Evolutionary conservation across 1,140 invertebrate genomes (phyloP).

Genomic region (Drosophila neocordata): DNA sequence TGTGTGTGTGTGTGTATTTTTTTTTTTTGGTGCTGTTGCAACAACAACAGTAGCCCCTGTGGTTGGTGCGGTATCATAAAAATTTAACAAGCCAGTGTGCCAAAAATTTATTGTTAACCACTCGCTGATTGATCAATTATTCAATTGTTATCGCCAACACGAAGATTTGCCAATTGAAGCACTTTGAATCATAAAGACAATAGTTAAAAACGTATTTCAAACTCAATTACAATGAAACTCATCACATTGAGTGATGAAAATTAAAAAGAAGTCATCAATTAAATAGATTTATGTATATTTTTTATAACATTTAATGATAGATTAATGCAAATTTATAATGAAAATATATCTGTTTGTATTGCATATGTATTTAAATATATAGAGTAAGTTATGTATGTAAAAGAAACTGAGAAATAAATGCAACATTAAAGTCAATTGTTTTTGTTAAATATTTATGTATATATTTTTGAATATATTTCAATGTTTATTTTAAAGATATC

Average conservation of each 20-base stretch:
- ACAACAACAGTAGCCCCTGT: neutral
- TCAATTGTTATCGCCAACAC: conserved; percentile 46
- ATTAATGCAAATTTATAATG: neutral
- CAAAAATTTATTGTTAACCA: conserved; percentile 60
- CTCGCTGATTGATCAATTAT: conserved; percentile 66
- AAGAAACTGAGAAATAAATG: neutral
- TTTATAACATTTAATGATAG: neutral
- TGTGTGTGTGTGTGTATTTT: neutral
- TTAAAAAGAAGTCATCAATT: neutral
- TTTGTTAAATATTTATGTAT: neutral
- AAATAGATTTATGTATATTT: neutral
- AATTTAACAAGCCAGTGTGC: conserved; percentile 55
- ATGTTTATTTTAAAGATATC: neutral
- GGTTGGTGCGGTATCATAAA: conserved; percentile 33
- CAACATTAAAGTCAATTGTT: neutral
- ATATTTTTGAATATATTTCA: too few species aligned
- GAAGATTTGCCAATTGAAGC: conserved; percentile 33
- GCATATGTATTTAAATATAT: too few species aligned
- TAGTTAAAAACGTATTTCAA: conserved; percentile 15
- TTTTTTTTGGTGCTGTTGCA: neutral
- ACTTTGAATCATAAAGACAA: conserved; percentile 15
- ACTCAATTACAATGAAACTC: conserved; percentile 39
- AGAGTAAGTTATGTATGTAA: neutral
- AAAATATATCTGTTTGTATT: neutral
- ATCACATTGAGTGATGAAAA: neutral